Evolutionary conservation across 2,113 vertebrate species (phyloP), one percentile per base, ranked within the genome.

Genomic region (Platichthys flesus): DNA sequence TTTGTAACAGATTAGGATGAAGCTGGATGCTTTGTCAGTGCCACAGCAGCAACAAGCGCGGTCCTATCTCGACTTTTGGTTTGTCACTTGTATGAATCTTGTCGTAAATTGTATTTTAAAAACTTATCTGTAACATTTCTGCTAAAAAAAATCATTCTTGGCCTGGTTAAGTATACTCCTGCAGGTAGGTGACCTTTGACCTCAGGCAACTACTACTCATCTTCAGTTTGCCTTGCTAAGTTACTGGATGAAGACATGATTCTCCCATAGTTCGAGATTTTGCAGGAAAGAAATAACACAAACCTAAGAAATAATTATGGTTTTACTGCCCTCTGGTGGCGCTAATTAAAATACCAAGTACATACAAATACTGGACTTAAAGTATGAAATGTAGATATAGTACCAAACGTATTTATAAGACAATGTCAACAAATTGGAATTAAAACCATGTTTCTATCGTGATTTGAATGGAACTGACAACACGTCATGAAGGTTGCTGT

Each of bases 301-400:
- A 45, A 26, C 20, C 51, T 0, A 16, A 9, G 21, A 64, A 59
- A n/a, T 13, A 0, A 85, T 9, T 64, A 5, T 9, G 59, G 3
- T 1, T 82, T 28, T 60, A 63, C 68, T 70, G 81, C 84, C 81
- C 74, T 74, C 89, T 92, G 21, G 71, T 86, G 89, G 83, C 24
- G 0, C 31, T 0, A 12, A n/a, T 1, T 14, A 60, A 2, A 59
- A 28, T 2, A 1, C 4, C 14, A 67, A 31, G 2, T 37, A 26
- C 4, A n/a, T 28, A 2, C 65, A 68, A 24, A 58, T 26, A 13
- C 12, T 54, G 16, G 15, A 6, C 4, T 16, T 51, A 9, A 51
- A 8, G 47, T 21, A 20, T 1, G 21, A 62, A 20, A 18, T 15
- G 47, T 13, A 51, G 35, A 37, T 37, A 37, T 37, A 9, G 9